These are phyloP conservation scores for Rostratula benghalensis DNA, from an alignment of 2,113 vertebrate species.

Conservation along the genomic window DNA sequence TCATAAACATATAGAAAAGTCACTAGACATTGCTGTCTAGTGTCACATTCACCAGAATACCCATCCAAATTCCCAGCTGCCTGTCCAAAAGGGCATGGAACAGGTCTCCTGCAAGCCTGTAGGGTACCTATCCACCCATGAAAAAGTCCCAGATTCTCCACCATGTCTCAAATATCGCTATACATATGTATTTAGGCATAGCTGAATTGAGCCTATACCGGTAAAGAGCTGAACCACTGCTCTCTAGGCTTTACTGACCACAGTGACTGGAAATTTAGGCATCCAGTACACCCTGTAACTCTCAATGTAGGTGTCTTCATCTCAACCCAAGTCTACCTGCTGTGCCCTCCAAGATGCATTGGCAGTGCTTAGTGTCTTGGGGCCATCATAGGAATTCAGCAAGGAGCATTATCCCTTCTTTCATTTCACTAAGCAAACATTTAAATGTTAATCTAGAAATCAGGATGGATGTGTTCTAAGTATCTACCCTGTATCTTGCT, in stretches of 20 bases:
- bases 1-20: not conserved
- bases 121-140: not conserved
- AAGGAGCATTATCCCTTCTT: not conserved
- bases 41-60: not conserved
- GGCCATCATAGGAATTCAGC: not conserved
- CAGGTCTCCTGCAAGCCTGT: not conserved
- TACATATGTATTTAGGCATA: not conserved
- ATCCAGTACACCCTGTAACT: not conserved
- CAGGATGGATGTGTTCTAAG: not conserved
- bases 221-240: not conserved
- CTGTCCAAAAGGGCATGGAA: not conserved
- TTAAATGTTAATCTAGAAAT: not conserved
- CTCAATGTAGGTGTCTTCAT: not conserved
- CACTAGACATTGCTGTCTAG: not conserved
- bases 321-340: not conserved
- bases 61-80: not conserved
- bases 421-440: not conserved
- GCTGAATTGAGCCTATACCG: not conserved
- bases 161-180: not conserved
- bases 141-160: not conserved
- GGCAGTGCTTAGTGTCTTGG: not conserved
- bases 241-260: not conserved
- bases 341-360: not conserved
- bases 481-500: not conserved
- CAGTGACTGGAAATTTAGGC: not conserved